phyloP scores from a whole-genome alignment of 1,140 invertebrate genomes.

The Oryzaephilus surinamensis region DNA sequence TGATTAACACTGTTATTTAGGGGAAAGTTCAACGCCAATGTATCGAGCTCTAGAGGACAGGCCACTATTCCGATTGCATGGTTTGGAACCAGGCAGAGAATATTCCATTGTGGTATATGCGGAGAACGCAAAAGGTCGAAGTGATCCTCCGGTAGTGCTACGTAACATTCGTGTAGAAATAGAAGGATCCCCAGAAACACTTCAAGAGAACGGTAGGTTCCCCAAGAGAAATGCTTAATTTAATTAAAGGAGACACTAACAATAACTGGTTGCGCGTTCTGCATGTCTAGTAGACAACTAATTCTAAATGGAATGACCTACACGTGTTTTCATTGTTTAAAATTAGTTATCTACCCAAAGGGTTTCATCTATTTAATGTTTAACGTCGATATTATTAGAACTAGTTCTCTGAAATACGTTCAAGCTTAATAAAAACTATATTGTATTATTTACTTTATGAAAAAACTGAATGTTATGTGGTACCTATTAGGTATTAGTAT shows the following conservation, averaged over 20 bases:
- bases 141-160: constrained; percentile 49
- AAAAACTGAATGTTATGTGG: no score
- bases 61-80: constrained; percentile 54
- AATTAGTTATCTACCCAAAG: constrained; percentile 1
- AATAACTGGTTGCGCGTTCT: constrained; percentile 19
- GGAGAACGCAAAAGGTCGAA: constrained; percentile 58
- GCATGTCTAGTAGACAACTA: constrained; percentile 18
- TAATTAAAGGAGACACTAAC: constrained; percentile 26
- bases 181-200: constrained; percentile 26
- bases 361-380: no score
- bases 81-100: constrained; percentile 51
- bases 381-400: no score
- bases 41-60: constrained; percentile 47
- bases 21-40: constrained; percentile 41
- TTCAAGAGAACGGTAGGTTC: constrained; percentile 25
- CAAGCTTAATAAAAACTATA: no score
- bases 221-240: constrained; percentile 21
- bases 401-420: no score
- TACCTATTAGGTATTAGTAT: no score
- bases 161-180: constrained; percentile 44
- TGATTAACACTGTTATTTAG: no score
- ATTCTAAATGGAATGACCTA: constrained; percentile 14
- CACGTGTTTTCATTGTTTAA: constrained; percentile 14
- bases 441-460: no score
- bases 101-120: constrained; percentile 59